Evolutionary conservation across 2,113 vertebrate species (phyloP), one percentile per base, ranked within the genome.

Genomic region (Rattus rattus): DNA sequence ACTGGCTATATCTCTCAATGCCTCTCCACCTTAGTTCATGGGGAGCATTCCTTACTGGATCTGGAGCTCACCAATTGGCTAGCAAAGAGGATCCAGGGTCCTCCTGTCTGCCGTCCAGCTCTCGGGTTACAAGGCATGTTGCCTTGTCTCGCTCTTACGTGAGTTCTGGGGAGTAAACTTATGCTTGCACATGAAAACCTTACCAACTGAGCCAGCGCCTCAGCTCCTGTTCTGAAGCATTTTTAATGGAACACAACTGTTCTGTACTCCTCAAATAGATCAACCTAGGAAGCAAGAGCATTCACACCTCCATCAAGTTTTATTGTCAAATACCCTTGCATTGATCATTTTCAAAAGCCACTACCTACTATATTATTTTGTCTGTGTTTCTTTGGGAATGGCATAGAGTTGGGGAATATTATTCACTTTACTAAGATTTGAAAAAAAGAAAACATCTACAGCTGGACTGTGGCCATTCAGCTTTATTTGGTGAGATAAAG

Each of bases 391-490:
- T 90, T 90, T 92, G 59, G 52, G 7, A 20, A 67, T 85, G n/a
- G 20, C 8, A 90, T 13, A 81, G 14, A 87, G 65, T 90, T 93
- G 70, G 5, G 0, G 30, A 63, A 95, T 91, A 10, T 5, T 85
- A 16, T 83, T 90, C 39, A 1, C 61, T 97, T 96, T 94, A 88
- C 72, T 93, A 96, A 95, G 56, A 75, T 69, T 65, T 76, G 43
- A 43, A 43, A 43, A 43, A 43, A 43, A 94, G 97, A 95, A 85
- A 36, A 16, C 84, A 77, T 19, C 77, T 88, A 86, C 43, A 88
- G 24, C 2, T 61, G 91, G 22, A 54, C 22, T 59, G 61, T 96
- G 14, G 28, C 80, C 92, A 94, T 92, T 6, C 91, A 77, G 76
- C 0, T 97, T 88, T 88, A 52, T 92, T 80, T 47, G 96, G 30